These are phyloP conservation scores for Menidia menidia DNA, from an alignment of 2,797 vertebrate genomes.

Conservation along the genomic window DNA sequence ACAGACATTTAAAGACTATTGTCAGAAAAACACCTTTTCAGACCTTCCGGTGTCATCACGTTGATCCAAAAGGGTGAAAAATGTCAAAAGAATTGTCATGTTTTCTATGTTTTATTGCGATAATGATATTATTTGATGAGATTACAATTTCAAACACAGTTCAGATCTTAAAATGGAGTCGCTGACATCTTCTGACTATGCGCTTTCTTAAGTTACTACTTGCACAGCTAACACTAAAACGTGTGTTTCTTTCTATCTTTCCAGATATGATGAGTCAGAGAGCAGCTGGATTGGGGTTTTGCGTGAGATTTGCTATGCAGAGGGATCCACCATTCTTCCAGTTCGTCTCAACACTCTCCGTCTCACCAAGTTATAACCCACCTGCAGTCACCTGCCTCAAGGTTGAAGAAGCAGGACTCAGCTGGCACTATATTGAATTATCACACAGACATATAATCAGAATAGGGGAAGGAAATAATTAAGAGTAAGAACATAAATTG, in stretches of 20 bases:
- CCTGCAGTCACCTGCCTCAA: neutral
- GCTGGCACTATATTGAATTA: conserved; percentile 5
- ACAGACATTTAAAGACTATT: no score
- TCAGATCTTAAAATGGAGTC: neutral
- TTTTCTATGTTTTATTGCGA: neutral
- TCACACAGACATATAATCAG: conserved; percentile 1
- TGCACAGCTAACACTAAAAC: conserved; percentile 1
- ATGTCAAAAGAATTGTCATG: no score
- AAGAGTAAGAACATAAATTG: neutral
- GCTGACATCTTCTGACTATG: neutral
- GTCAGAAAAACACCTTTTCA: no score
- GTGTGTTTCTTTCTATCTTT: conserved; percentile 11
- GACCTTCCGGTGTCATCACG: no score
- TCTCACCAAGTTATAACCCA: conserved; percentile 89
- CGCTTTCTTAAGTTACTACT: neutral
- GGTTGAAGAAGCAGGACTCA: conserved; percentile 7
- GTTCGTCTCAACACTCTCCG: conserved; percentile 91
- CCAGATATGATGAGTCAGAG: conserved; percentile 90
- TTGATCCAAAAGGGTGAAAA: no score
- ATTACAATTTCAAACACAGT: neutral
- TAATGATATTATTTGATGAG: neutral
- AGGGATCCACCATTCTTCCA: conserved; percentile 87
- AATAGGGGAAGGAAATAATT: conserved; percentile 11
- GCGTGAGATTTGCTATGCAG: conserved; percentile 90
- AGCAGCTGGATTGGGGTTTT: conserved; percentile 93